Percentiles rank a stretch among this genome's conserved stretches.
These are phyloP conservation scores for Sebastes nivosus DNA, from an alignment of 2,797 vertebrate genomes.

Conservation along the genomic window DNA sequence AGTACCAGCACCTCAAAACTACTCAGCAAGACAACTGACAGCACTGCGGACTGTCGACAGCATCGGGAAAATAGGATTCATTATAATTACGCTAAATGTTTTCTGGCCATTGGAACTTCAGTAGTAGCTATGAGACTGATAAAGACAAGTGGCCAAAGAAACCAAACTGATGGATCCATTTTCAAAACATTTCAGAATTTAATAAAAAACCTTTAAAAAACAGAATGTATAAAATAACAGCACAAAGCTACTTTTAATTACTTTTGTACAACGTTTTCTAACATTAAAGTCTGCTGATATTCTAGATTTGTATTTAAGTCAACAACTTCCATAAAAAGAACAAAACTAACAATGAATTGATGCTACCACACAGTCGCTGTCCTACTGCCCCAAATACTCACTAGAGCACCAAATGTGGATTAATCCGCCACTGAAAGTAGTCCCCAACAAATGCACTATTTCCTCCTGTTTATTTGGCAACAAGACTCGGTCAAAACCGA, in stretches of 20 bases:
- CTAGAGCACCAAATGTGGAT: not conserved
- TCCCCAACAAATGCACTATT: not conserved
- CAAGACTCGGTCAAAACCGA: no score
- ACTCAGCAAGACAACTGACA: no score
- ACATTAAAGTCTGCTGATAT: not conserved
- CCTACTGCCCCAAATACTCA: not conserved
- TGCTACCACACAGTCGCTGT: no score
- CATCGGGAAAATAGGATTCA: not conserved
- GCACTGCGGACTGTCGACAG: not conserved
- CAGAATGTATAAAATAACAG: not conserved
- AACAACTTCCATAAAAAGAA: not conserved
- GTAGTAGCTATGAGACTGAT: not conserved
- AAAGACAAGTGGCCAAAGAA: not conserved
- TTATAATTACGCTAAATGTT: not conserved
- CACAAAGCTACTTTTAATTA: not conserved
- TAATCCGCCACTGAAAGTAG: not conserved
- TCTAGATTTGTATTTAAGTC: not conserved
- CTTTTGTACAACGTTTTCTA: not conserved
- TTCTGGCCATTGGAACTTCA: not conserved
- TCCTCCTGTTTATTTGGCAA: not conserved
- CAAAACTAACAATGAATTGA: not conserved
- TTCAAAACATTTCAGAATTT: not conserved
- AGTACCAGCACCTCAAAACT: not conserved
- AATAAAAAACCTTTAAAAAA: not conserved
- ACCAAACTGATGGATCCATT: not conserved